These are phyloP conservation scores for Orchestia grillus DNA, from an alignment of 1,140 invertebrate genomes.

Conservation along the genomic window DNA sequence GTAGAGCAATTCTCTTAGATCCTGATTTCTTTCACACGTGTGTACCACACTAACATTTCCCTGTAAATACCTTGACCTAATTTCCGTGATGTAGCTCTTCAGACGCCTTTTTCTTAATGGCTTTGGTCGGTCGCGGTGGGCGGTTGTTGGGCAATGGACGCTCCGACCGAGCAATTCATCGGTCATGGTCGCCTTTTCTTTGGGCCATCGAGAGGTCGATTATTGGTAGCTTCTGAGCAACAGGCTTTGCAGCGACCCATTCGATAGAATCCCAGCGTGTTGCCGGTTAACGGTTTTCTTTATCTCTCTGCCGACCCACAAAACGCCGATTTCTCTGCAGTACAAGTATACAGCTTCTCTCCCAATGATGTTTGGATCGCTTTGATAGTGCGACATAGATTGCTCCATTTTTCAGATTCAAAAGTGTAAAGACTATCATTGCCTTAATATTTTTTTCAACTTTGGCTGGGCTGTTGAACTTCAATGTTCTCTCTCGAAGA, in stretches of 20 bases:
- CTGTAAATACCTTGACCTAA: neutral
- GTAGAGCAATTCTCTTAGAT: neutral
- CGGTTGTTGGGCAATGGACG: neutral
- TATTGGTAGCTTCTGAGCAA: conserved; percentile 17
- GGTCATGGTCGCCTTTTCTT: conserved; percentile 5
- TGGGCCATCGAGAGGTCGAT: conserved; percentile 8
- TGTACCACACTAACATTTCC: neutral
- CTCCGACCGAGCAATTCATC: conserved; percentile 4
- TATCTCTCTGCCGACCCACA: neutral
- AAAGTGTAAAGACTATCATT: no score
- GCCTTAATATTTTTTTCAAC: no score
- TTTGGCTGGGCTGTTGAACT: no score
- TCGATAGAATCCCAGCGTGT: neutral
- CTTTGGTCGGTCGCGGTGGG: neutral
- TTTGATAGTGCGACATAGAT: neutral
- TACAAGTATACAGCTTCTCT: neutral
- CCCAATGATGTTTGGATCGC: neutral
- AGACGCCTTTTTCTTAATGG: neutral
- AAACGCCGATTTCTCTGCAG: neutral
- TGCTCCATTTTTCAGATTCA: neutral
- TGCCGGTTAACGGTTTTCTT: neutral
- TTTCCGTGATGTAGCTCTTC: neutral
- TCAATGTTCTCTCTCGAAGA: no score
- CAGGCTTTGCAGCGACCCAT: neutral
- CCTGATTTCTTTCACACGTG: neutral